These are phyloP conservation scores for Gymnopithys bicolor DNA, from an alignment of 2,797 vertebrate species.

Conservation along the genomic window DNA sequence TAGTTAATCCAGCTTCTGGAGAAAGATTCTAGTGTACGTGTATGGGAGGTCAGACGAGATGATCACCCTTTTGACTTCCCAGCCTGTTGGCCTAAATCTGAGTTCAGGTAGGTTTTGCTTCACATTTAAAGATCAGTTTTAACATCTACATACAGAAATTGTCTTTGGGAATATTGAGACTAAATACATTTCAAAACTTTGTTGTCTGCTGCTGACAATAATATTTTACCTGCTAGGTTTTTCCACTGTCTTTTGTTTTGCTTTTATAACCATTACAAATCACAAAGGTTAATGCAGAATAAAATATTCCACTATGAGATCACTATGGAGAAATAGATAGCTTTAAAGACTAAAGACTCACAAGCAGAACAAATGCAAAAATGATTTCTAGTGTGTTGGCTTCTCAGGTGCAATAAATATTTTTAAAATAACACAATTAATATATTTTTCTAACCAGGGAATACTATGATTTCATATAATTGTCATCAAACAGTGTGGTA, in stretches of 20 bases:
- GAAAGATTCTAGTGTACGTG: background rate
- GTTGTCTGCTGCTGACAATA: background rate
- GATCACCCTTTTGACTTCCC: background rate
- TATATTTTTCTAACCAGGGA: conserved; percentile 30
- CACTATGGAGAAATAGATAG: background rate
- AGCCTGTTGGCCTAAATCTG: background rate
- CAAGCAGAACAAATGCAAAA: conserved; percentile 40
- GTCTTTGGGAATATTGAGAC: background rate
- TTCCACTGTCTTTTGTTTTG: background rate
- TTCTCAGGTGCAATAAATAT: conserved; percentile 47
- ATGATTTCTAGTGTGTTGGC: background rate
- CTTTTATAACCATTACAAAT: conserved; percentile 36
- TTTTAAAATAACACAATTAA: conserved; percentile 62
- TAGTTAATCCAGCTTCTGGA: conserved; percentile 5
- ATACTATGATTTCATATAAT: conserved; percentile 54
- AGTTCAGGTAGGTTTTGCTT: background rate
- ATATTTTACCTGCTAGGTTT: background rate
- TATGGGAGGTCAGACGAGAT: background rate
- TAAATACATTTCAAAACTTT: conserved; percentile 11
- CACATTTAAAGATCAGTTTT: conserved; percentile 19
- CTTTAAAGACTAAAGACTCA: conserved; percentile 24
- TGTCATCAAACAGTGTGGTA: conserved; percentile 29
- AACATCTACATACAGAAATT: background rate
- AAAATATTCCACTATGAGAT: conserved; percentile 1
- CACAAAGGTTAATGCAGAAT: conserved; percentile 31